Conservation (phyloP, 2,797 vertebrate genomes). For the Buphagus erythrorhynchus region DNA sequence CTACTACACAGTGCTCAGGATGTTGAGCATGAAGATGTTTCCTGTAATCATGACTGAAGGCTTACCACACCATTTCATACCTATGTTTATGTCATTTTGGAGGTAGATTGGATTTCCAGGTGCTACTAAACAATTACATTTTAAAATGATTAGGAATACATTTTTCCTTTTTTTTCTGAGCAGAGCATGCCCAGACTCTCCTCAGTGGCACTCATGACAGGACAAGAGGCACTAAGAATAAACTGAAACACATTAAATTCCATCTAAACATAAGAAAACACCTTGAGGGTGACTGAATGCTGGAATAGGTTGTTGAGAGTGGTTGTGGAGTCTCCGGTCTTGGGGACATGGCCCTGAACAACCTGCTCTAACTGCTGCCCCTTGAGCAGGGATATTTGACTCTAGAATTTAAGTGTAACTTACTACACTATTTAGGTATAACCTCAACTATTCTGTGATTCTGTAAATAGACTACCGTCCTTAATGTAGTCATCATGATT, state of each 20-base stretch:
- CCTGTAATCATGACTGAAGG: background rate
- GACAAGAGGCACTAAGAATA: background rate
- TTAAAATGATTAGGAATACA: background rate
- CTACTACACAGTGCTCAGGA: background rate
- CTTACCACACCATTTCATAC: background rate
- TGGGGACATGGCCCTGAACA: background rate
- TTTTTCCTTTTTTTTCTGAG: background rate
- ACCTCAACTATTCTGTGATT: background rate
- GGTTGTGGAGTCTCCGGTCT: background rate
- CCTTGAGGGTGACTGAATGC: background rate
- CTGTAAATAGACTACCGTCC: background rate
- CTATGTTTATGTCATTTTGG: background rate
- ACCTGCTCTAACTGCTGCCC: background rate
- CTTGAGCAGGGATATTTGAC: background rate
- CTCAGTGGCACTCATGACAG: background rate
- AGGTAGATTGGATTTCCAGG: background rate
- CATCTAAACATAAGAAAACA: background rate
- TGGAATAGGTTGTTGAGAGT: background rate
- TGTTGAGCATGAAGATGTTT: background rate
- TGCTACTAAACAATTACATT: background rate
- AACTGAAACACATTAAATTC: background rate
- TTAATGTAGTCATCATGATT: background rate
- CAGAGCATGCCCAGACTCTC: background rate
- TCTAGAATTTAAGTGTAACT: background rate
- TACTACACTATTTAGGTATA: background rate